Conservation (phyloP, 1,140 invertebrate species). For the Philaenus spumarius region DNA sequence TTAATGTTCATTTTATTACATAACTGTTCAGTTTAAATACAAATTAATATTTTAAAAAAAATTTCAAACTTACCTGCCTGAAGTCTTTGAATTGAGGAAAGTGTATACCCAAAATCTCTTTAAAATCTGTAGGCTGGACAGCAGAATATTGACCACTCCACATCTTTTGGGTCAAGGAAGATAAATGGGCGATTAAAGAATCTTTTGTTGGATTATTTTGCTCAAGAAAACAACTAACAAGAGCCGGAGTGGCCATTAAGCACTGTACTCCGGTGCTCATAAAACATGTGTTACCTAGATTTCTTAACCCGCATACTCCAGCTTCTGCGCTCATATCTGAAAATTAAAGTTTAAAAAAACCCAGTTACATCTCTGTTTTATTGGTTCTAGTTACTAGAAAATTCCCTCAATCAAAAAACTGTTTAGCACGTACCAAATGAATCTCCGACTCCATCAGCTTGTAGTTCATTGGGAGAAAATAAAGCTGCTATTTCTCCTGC, state of each 20-base stretch:
- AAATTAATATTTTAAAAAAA: conserved; percentile 7
- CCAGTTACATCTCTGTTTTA: background rate
- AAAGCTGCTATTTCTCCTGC: conserved; percentile 17
- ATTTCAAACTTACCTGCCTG: conserved; percentile 41
- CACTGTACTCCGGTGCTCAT: conserved; percentile 65
- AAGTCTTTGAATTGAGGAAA: conserved; percentile 60
- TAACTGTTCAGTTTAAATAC: too few species aligned
- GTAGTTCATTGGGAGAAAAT: conserved; percentile 15
- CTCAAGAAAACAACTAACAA: conserved; percentile 50
- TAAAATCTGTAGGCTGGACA: conserved; percentile 53
- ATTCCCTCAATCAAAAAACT: background rate
- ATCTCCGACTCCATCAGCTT: conserved; percentile 19
- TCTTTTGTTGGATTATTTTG: conserved; percentile 35
- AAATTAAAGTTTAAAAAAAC: background rate
- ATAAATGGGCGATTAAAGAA: conserved; percentile 48
- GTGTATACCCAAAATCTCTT: conserved; percentile 51
- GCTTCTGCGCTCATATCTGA: conserved; percentile 31
- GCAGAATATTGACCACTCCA: conserved; percentile 55
- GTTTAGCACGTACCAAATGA: background rate
- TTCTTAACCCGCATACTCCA: conserved; percentile 58
- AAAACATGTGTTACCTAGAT: conserved; percentile 65
- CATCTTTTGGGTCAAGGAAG: conserved; percentile 50
- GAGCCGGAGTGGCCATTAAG: conserved; percentile 47
- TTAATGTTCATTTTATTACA: too few species aligned
- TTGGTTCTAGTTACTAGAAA: background rate